These are phyloP conservation scores for Noctua janthina DNA, from an alignment of 2,888 invertebrate species.

Conservation along the genomic window DNA sequence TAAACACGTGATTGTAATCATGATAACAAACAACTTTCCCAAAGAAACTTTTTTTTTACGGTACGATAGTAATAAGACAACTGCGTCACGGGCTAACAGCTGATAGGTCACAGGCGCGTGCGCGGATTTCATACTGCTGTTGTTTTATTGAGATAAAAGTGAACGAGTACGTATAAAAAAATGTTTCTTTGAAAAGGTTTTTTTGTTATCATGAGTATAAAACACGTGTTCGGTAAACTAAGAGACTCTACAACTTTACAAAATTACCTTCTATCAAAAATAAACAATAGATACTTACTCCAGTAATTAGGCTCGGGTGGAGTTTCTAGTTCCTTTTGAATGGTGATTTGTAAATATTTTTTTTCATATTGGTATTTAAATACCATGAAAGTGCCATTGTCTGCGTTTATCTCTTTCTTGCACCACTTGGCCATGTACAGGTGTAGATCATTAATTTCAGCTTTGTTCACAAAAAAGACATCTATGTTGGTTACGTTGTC, in stretches of 20 bases:
- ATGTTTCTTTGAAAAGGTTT: no score
- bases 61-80: no score
- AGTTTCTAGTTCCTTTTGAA: slow-evolving; percentile 79
- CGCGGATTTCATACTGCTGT: no score
- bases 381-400: slow-evolving; percentile 72
- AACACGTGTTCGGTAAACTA: background rate
- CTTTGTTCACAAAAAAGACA: slow-evolving; percentile 72
- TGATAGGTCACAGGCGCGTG: no score
- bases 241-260: background rate
- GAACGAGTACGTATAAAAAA: no score
- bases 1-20: no score
- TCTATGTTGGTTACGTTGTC: slow-evolving; percentile 55
- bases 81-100: no score
- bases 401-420: slow-evolving; percentile 65
- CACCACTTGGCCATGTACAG: slow-evolving; percentile 77
- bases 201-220: no score
- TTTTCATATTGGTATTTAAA: slow-evolving; percentile 77
- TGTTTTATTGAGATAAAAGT: no score
- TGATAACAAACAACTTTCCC: no score
- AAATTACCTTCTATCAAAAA: background rate
- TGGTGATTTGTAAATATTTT: slow-evolving; percentile 72
- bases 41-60: no score
- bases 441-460: slow-evolving; percentile 70
- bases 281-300: slow-evolving; percentile 77
- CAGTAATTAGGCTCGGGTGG: slow-evolving; percentile 76